phyloP scores from a whole-genome alignment of 2,113 vertebrate species.

The Cryptomyrus ogoouensis region DNA sequence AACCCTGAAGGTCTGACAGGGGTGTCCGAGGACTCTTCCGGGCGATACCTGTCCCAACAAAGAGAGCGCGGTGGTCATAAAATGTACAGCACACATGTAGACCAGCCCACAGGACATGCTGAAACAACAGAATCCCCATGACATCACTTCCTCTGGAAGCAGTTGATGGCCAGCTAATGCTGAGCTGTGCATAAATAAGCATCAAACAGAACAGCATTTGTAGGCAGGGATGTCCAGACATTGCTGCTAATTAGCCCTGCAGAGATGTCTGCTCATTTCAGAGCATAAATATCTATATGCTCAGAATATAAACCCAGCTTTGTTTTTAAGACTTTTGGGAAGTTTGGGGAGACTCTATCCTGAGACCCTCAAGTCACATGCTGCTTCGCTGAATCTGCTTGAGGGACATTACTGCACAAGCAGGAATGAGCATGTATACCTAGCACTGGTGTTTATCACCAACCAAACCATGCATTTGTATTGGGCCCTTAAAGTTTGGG shows the following conservation, averaged over 20 bases:
- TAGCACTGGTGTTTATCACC: background rate
- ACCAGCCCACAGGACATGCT: background rate
- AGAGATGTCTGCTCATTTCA: background rate
- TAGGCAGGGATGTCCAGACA: background rate
- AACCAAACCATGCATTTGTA: background rate
- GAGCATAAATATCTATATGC: background rate
- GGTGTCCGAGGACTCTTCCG: slow-evolving; percentile 79
- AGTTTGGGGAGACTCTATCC: background rate
- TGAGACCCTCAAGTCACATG: background rate
- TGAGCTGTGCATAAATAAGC: background rate
- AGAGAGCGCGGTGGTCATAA: background rate
- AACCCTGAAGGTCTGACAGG: slow-evolving; percentile 87
- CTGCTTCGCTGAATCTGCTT: background rate
- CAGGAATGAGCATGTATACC: background rate
- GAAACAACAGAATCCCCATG: background rate
- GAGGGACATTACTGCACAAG: background rate
- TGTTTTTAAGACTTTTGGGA: background rate
- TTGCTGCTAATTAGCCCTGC: background rate
- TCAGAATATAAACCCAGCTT: background rate
- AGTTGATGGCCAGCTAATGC: background rate
- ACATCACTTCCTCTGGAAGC: slow-evolving; percentile 1
- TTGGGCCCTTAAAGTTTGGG: background rate
- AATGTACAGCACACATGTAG: background rate
- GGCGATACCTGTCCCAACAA: slow-evolving; percentile 69
- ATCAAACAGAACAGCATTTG: background rate